phyloP scores from a whole-genome alignment of 2,797 vertebrate genomes.

The Synanceia verrucosa region DNA sequence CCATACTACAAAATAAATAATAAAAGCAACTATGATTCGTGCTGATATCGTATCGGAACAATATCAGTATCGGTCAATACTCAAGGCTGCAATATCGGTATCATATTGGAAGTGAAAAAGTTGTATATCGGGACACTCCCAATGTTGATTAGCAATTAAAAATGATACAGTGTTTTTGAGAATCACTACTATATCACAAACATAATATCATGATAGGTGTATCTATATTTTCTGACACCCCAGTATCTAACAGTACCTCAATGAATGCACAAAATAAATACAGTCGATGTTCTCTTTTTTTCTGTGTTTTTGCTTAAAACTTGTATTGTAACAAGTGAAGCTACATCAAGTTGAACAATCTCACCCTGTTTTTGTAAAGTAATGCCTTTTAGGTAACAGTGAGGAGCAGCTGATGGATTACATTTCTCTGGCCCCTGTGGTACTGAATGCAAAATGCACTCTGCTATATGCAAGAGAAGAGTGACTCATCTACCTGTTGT shows the following conservation, averaged over 20 bases:
- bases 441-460: constrained; percentile 27
- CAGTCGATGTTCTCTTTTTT: not conserved
- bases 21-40: too few relatives aligned
- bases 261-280: too few relatives aligned
- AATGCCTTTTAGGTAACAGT: not conserved
- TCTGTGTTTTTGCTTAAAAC: not conserved
- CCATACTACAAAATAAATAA: too few relatives aligned
- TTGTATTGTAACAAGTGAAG: not conserved
- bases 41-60: too few relatives aligned
- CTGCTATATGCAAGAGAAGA: constrained; percentile 5
- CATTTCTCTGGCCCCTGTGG: constrained; percentile 13
- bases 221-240: not conserved
- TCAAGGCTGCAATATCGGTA: too few relatives aligned
- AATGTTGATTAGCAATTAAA: too few relatives aligned
- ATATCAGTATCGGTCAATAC: too few relatives aligned
- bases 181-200: not conserved
- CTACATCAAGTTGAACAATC: not conserved
- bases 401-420: constrained; percentile 19
- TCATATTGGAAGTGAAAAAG: too few relatives aligned
- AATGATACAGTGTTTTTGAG: not conserved
- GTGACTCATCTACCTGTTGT: constrained; percentile 56
- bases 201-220: not conserved
- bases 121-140: too few relatives aligned
- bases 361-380: not conserved
- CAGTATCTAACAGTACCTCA: too few relatives aligned